Evolutionary conservation across 2,888 invertebrate species (phyloP).

Genomic region (Deroplatys truncata): DNA sequence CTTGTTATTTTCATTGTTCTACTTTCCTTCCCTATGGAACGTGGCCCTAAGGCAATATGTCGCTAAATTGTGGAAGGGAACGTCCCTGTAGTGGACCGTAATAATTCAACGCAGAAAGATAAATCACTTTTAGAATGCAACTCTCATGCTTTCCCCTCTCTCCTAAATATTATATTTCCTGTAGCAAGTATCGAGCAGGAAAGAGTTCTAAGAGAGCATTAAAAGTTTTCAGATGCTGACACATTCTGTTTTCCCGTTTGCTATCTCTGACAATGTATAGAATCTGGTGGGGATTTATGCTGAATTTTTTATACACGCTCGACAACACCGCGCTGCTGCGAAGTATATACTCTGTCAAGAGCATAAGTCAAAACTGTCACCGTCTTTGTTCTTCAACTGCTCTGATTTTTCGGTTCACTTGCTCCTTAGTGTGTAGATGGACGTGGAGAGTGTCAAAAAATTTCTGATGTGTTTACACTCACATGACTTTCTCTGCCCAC

Average conservation of each 20-base stretch:
- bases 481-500: no score
- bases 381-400: no score
- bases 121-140: neutral
- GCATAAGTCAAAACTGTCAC: no score
- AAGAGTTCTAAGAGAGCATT: neutral
- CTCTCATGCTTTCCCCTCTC: neutral
- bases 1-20: neutral
- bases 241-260: neutral
- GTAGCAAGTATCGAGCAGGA: neutral
- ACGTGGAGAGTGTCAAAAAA: no score
- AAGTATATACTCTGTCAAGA: neutral
- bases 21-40: neutral
- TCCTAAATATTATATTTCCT: neutral
- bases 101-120: neutral
- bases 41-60: neutral
- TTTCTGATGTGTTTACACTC: no score
- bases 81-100: neutral
- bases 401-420: no score
- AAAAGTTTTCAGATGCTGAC: neutral
- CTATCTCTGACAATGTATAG: neutral
- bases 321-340: neutral
- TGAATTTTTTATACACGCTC: neutral
- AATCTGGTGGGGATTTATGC: neutral
- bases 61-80: neutral
- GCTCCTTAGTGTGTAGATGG: no score